A percentile compares a stretch with the other conserved stretches of the same genome.
These are phyloP conservation scores for Neoscelio sp. DNA, from an alignment of 2,888 invertebrate genomes.

Conservation along the genomic window DNA sequence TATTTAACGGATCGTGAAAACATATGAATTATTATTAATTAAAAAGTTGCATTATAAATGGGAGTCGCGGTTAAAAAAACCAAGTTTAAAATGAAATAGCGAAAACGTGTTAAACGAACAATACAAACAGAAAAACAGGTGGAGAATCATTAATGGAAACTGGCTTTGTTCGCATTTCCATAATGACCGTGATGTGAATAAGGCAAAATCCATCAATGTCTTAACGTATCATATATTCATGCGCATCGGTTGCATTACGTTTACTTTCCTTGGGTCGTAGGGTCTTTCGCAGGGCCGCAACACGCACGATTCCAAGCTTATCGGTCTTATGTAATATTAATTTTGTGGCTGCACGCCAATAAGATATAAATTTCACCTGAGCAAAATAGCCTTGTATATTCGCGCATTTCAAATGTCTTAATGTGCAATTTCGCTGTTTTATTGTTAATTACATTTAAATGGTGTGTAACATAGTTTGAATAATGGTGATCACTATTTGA, in stretches of 20 bases:
- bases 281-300: conserved; percentile 40
- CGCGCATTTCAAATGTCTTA: conserved; percentile 47
- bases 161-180: conserved; percentile 54
- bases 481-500: conserved; percentile 3
- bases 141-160: conserved; percentile 59
- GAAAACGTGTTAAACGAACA: conserved; percentile 40
- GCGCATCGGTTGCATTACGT: conserved; percentile 51
- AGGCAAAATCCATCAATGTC: conserved; percentile 53
- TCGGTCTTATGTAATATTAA: conserved; percentile 58
- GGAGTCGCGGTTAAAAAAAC: conserved; percentile 17
- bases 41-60: conserved; percentile 43
- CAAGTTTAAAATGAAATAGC: conserved; percentile 25
- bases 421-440: conserved; percentile 37
- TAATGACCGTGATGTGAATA: conserved; percentile 60
- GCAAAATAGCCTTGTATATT: conserved; percentile 33
- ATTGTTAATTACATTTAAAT: conserved; percentile 48
- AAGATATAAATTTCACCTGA: conserved; percentile 49
- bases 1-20: conserved; percentile 21
- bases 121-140: conserved; percentile 45
- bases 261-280: conserved; percentile 58
- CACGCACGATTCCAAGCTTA: conserved; percentile 51
- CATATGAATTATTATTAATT: conserved; percentile 46
- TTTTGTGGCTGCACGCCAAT: conserved; percentile 56
- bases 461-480: conserved; percentile 17
- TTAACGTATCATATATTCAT: conserved; percentile 61